Base-by-base conservation (phyloP, 2,113 vertebrate species). In the Brachyistius frenatus region DNA sequence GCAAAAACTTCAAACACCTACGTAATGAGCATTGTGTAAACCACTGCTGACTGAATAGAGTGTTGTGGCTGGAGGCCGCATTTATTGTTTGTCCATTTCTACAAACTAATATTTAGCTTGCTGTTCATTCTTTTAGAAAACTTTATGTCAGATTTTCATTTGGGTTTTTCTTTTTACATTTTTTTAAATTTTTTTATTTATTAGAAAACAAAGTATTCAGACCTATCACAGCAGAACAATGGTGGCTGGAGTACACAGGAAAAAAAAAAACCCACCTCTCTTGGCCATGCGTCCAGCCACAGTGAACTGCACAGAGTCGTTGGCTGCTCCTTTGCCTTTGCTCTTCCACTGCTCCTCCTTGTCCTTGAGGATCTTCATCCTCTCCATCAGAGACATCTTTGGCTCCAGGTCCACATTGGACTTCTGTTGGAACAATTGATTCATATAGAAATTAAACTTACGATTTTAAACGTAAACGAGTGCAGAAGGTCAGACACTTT, bases 251-350 rank as follows among this genome's bases (percentile, higher is more conserved):
- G 32, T 11, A 14, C 32, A 60, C 41, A 9, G 2, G 9, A 3
- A 44, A 11, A 52, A 50, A 44, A 11, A 5, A 23, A 23, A 0
- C n/a, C 58, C 36, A 95, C 94, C 95, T 93, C 47, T 94, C 88
- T 89, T 95, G 62, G 94, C 94, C 95, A 95, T 95, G 71, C 94
- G 94, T 65, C 94, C 95, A 7, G 94, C 95, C 36, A 96, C 95
- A 0, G 94, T 95, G 90, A 95, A 95, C 91, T 96, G 95, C 9
- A 76, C 71, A 0, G 95, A 95, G 87, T 96, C 95, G 3, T 96
- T 96, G 81, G 92, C 91, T 23, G 94, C 94, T 65, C 95, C 94
- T 80, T 94, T 94, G 58, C 95, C 95, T 85, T 81, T 93, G 71
- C 33, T 73, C 80, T 95, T 95, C 95, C 95, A 95, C 80, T 92